A percentile compares a stretch with the other conserved stretches of the same genome.
Conservation (phyloP, 2,113 vertebrate genomes). For the Vulpes lagopus region DNA sequence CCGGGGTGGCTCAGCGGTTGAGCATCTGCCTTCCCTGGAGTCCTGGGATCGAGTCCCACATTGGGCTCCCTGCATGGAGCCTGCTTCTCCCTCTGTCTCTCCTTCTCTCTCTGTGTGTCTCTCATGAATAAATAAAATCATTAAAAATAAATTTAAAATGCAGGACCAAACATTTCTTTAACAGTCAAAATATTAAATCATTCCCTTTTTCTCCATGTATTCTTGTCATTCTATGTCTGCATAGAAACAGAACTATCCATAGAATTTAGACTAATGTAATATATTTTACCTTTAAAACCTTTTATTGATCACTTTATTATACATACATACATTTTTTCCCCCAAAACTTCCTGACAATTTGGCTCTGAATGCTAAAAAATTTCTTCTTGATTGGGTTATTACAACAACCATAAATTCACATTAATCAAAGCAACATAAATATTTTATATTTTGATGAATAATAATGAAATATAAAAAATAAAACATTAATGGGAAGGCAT, state of each 20-base stretch:
- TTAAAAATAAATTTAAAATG: not conserved
- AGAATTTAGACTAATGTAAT: not conserved
- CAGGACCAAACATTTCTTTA: not conserved
- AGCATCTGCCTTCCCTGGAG: no score
- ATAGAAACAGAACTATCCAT: not conserved
- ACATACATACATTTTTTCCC: not conserved
- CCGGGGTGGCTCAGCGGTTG: no score
- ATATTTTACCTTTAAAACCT: not conserved
- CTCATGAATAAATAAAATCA: no score
- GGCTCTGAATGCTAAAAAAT: not conserved
- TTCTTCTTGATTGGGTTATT: conserved; percentile 44
- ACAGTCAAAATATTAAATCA: not conserved
- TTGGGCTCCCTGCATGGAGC: no score
- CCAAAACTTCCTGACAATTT: not conserved
- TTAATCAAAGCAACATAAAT: conserved; percentile 69
- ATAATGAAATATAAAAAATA: conserved; percentile 50
- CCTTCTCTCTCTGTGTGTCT: no score
- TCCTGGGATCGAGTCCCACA: no score
- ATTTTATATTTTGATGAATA: conserved; percentile 72
- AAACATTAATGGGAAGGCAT: conserved; percentile 41
- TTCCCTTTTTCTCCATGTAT: not conserved
- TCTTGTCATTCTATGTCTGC: not conserved
- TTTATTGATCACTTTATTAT: not conserved
- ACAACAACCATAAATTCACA: conserved; percentile 23
- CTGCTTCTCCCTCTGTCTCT: no score